phyloP scores from a whole-genome alignment of 2,888 invertebrate genomes.

The Sphecodes monilicornis region DNA sequence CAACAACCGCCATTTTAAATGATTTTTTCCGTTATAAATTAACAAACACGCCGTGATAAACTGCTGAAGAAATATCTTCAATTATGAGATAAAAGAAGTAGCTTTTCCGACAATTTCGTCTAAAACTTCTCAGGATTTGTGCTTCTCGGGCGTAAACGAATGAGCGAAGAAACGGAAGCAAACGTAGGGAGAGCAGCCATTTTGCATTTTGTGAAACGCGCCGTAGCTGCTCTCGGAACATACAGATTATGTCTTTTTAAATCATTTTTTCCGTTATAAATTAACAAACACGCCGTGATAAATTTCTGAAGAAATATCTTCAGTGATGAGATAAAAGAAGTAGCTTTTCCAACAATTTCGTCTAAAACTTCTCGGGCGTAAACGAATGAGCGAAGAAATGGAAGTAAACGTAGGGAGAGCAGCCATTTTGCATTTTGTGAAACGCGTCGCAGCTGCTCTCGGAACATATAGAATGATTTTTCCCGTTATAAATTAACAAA shows the following conservation, averaged over 20 bases:
- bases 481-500: too few relatives aligned
- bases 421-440: not conserved
- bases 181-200: not conserved
- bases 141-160: not conserved
- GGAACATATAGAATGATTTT: constrained; percentile 4
- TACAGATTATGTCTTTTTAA: not conserved
- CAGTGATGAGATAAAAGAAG: not conserved
- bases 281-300: not conserved
- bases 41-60: not conserved
- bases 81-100: not conserved
- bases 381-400: constrained; percentile 2
- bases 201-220: not conserved
- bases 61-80: not conserved
- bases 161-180: constrained; percentile 8
- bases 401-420: constrained; percentile 1
- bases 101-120: not conserved
- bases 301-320: not conserved
- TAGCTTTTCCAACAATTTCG: not conserved
- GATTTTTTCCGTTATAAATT: not conserved
- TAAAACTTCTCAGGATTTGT: not conserved
- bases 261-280: too few relatives aligned
- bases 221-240: not conserved
- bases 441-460: not conserved
- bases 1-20: not conserved
- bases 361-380: not conserved